These are phyloP conservation scores for Holcopasites calliopsidis DNA, from an alignment of 1,140 invertebrate genomes.

Conservation along the genomic window DNA sequence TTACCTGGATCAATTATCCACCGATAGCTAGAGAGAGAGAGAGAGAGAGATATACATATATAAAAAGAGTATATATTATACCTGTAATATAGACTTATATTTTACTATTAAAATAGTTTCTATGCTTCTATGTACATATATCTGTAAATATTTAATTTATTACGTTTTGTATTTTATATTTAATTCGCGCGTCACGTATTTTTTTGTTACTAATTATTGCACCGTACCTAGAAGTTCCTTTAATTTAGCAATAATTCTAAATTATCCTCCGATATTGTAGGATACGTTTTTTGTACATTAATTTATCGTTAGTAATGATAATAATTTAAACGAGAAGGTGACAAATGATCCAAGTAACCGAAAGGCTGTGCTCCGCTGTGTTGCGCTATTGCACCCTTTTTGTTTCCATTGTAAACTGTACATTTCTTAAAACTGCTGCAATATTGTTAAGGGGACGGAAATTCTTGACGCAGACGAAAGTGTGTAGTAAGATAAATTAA, in stretches of 20 bases:
- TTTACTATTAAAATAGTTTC: slow-evolving; percentile 7
- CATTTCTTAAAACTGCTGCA: neutral
- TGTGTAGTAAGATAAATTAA: neutral
- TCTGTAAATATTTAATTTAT: slow-evolving; percentile 28
- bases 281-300: neutral
- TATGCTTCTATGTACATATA: slow-evolving; percentile 11
- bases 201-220: neutral
- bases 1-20: slow-evolving; percentile 8
- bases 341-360: neutral
- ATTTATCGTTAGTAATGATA: neutral
- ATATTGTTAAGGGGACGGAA: neutral
- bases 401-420: neutral
- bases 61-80: slow-evolving; percentile 1
- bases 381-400: neutral
- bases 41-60: neutral
- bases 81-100: neutral
- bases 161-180: neutral
- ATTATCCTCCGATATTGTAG: neutral
- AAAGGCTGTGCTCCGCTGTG: neutral
- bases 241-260: slow-evolving; percentile 15
- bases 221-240: slow-evolving; percentile 22
- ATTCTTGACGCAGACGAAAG: neutral
- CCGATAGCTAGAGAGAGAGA: neutral
- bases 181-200: neutral
- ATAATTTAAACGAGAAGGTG: neutral